Evolutionary conservation across 1,140 invertebrate genomes (phyloP).

Genomic region (Trichogramma pretiosum): DNA sequence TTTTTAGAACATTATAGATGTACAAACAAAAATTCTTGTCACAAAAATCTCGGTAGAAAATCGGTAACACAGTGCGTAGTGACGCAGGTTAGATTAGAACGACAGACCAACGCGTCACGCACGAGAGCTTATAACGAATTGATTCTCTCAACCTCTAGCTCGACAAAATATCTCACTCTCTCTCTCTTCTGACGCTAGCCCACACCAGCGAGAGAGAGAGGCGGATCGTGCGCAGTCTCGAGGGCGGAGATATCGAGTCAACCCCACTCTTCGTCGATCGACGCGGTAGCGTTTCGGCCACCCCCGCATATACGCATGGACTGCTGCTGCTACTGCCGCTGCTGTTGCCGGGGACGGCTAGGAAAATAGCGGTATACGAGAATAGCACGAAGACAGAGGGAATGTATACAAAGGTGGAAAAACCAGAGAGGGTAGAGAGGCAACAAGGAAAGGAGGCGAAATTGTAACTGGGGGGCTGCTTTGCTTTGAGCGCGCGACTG

Average conservation of each 20-base stretch:
- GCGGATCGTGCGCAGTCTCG: slow-evolving; percentile 21
- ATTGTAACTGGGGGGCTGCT: slow-evolving; percentile 28
- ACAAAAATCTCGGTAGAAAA: too few species aligned
- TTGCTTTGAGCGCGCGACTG: slow-evolving; percentile 25
- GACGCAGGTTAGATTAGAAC: too few species aligned
- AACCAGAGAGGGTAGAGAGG: too few species aligned
- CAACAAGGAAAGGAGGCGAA: too few species aligned
- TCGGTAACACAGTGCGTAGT: too few species aligned
- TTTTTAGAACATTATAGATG: too few species aligned
- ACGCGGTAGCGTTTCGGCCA: slow-evolving; percentile 2
- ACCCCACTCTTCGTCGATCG: too few species aligned
- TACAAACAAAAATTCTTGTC: too few species aligned
- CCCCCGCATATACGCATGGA: slow-evolving; percentile 24
- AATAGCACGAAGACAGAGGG: too few species aligned
- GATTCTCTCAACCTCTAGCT: too few species aligned
- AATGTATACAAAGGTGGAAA: too few species aligned
- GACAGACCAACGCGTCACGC: too few species aligned
- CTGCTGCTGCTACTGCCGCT: slow-evolving; percentile 15
- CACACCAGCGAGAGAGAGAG: slow-evolving; percentile 13
- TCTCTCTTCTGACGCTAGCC: slow-evolving; percentile 6
- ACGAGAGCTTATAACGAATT: slow-evolving; percentile 33
- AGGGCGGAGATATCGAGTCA: slow-evolving; percentile 31
- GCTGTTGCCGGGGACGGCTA: slow-evolving; percentile 20
- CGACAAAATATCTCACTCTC: slow-evolving; percentile 25
- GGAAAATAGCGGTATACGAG: slow-evolving; percentile 32